Percentiles rank a stretch among this genome's conserved stretches.
Conservation (phyloP, 2,113 vertebrate genomes). For the Kryptolebias marmoratus region DNA sequence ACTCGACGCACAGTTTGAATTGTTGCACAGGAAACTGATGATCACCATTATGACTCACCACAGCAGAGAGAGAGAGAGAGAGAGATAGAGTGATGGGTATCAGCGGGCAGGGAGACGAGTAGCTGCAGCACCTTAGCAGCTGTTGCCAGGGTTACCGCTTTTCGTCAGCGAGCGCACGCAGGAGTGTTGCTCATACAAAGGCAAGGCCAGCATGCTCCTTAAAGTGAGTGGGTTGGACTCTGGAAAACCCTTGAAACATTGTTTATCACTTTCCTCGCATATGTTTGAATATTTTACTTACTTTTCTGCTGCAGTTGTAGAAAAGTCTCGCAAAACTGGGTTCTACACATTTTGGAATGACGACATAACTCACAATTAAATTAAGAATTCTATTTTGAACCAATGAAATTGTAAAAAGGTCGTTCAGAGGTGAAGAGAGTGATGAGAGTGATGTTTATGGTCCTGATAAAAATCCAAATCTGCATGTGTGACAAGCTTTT, state of each 20-base stretch:
- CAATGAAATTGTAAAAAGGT: neutral
- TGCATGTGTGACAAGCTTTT: too few species aligned
- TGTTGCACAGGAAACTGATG: conserved; percentile 58
- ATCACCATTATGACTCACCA: conserved; percentile 58
- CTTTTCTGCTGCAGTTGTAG: neutral
- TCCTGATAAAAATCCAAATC: too few species aligned
- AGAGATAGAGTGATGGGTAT: conserved; percentile 47
- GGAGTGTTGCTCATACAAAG: conserved; percentile 33
- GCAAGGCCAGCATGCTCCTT: conserved; percentile 55
- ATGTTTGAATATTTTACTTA: neutral
- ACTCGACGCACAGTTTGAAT: conserved; percentile 21
- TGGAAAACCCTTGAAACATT: conserved; percentile 30
- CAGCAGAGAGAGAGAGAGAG: conserved; percentile 22
- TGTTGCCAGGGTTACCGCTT: conserved; percentile 79
- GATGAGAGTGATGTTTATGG: too few species aligned
- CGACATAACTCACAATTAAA: neutral
- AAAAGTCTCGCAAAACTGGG: too few species aligned
- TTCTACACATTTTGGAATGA: neutral
- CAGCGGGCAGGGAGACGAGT: conserved; percentile 63
- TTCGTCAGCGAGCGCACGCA: conserved; percentile 63
- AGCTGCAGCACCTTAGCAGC: conserved; percentile 65
- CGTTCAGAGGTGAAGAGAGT: too few species aligned
- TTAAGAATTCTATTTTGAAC: neutral
- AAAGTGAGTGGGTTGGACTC: conserved; percentile 26
- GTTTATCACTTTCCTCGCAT: neutral